Percentiles rank a stretch among this genome's conserved stretches.
These are phyloP conservation scores for Condylura cristata DNA, from an alignment of 2,113 vertebrate genomes.

Conservation along the genomic window DNA sequence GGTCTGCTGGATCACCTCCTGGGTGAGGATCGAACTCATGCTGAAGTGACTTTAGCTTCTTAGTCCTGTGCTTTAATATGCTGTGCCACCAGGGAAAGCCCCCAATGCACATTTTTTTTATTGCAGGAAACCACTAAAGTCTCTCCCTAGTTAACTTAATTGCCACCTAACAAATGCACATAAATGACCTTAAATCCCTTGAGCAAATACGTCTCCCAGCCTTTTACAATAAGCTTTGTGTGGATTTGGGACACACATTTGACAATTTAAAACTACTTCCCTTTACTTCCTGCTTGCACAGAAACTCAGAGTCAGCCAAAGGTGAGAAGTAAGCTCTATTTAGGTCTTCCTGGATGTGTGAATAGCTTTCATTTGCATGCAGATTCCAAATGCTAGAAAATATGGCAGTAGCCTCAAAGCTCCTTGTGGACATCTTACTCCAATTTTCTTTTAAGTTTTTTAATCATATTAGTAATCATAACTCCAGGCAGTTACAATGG, in stretches of 20 bases:
- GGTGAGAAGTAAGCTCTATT: background rate
- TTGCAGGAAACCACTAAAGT: background rate
- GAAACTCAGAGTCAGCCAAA: background rate
- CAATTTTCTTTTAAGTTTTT: background rate
- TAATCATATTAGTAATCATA: background rate
- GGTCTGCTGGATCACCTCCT: too few species aligned
- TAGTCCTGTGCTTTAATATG: too few species aligned
- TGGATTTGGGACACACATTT: background rate
- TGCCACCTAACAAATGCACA: background rate
- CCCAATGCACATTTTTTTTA: background rate
- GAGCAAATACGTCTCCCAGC: background rate
- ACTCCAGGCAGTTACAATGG: background rate
- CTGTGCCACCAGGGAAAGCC: too few species aligned
- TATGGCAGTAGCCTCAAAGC: background rate
- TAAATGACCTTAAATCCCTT: background rate
- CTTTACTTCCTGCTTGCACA: background rate
- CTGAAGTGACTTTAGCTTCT: too few species aligned
- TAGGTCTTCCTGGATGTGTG: background rate
- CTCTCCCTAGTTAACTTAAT: background rate
- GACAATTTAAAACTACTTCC: background rate
- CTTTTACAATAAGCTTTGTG: background rate
- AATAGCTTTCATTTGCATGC: background rate
- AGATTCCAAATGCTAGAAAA: background rate
- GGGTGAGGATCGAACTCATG: too few species aligned
- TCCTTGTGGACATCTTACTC: background rate